Conservation (phyloP, 2,797 vertebrate species). For the Sylvilagus floridanus region DNA sequence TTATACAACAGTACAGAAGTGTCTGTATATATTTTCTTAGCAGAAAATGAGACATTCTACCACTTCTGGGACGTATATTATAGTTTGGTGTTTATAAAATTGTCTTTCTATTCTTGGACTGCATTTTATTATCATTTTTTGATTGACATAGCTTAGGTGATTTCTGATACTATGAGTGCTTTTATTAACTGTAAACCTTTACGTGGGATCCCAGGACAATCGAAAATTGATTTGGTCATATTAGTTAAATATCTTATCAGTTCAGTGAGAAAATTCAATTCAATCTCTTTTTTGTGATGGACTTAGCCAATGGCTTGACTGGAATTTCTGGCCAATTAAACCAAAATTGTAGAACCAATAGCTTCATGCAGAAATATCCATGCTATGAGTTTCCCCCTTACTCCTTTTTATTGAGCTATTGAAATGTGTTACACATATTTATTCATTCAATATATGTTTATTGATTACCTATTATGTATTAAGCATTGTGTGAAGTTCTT, state of each 20-base stretch:
- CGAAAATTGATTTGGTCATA: constrained; percentile 28
- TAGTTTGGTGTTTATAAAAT: constrained; percentile 39
- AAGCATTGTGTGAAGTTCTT: neutral
- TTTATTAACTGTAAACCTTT: constrained; percentile 56
- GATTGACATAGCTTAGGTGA: constrained; percentile 18
- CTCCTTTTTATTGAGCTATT: neutral
- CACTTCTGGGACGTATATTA: neutral
- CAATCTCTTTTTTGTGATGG: neutral
- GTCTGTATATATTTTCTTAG: neutral
- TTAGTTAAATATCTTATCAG: constrained; percentile 58
- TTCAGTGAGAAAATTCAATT: constrained; percentile 44
- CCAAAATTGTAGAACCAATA: constrained; percentile 35
- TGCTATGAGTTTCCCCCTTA: neutral
- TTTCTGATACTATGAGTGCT: constrained; percentile 12
- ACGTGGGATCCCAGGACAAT: constrained; percentile 44
- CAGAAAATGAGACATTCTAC: neutral
- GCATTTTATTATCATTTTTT: constrained; percentile 58
- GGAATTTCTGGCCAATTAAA: constrained; percentile 52
- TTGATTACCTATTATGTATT: neutral
- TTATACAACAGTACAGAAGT: neutral
- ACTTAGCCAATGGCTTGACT: constrained; percentile 39
- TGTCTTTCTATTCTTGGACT: neutral
- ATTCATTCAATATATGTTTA: constrained; percentile 45
- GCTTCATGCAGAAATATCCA: neutral
- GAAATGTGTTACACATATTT: neutral